phyloP scores from a whole-genome alignment of 2,888 invertebrate species.

The Peribatodes rhomboidaria region DNA sequence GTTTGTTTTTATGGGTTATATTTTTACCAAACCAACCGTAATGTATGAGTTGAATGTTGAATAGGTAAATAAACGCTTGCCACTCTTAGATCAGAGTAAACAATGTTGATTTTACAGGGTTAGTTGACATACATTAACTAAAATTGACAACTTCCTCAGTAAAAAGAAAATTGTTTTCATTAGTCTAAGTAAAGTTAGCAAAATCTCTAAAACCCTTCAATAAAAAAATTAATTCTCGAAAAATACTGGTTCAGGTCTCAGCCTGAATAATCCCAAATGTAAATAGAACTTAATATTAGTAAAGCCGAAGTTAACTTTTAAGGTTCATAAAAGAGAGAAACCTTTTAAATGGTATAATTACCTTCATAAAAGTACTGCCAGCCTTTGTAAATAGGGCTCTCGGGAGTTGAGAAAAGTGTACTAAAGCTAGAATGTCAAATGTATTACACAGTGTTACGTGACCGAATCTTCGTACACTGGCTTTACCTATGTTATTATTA shows the following conservation, averaged over 20 bases:
- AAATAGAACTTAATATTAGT: not conserved
- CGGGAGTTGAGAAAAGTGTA: not conserved
- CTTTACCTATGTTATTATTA: too few species aligned
- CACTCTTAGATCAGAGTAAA: not conserved
- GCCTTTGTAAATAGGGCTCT: not conserved
- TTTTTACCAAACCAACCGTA: conserved; percentile 39
- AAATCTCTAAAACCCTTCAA: too few species aligned
- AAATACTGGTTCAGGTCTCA: too few species aligned
- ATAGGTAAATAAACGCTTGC: conserved; percentile 25
- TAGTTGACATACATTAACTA: too few species aligned
- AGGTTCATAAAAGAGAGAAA: not conserved
- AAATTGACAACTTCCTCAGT: too few species aligned
- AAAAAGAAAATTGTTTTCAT: too few species aligned
- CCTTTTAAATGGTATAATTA: not conserved
- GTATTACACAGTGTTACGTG: conserved; percentile 1
- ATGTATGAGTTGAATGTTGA: conserved; percentile 5
- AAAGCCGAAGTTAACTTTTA: not conserved
- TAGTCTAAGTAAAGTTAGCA: too few species aligned
- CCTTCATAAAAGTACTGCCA: not conserved
- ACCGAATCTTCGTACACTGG: conserved; percentile 10
- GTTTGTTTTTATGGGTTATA: conserved; percentile 54
- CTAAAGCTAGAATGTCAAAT: not conserved
- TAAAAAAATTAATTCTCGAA: too few species aligned
- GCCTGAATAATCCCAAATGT: not conserved
- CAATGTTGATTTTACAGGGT: not conserved